Base-by-base conservation (phyloP, 2,113 vertebrate genomes). In the Actinemys pallida region DNA sequence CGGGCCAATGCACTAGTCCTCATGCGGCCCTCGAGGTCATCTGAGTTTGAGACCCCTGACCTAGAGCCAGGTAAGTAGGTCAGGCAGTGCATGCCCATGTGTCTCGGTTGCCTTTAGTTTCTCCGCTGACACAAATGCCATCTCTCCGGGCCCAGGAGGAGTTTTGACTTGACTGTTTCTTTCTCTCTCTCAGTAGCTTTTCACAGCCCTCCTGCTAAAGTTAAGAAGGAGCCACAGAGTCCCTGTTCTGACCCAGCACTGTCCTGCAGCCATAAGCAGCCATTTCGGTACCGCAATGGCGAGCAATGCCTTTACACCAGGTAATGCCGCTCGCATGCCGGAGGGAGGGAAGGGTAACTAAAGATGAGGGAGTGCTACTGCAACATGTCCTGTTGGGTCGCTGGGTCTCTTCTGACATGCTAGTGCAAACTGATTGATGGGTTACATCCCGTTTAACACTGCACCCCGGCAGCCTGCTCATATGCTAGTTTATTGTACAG, bases 271-370 rank as follows among this genome's bases (percentile, higher is more conserved):
- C 99, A 99, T 25, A 98, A 99, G 98, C 99, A 98, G 81, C 98
- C 90, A 11, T 98, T 98, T 97, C 98, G 97, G 97, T 99, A 98
- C 97, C 98, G 93, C 92, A 98, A 96, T 89, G 99, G 99, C 87
- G 98, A 99, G 98, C 99, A 99, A 99, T 99, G 99, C 99, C 99
- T 99, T 99, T 99, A 99, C 27, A 97, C 99, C 99, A 99, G 99
- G 99, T 99, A 95, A 98, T 0, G 1, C 13, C 4, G 35, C 72
- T 14, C 1, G 0, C 10, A 0, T 8, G 6, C 54, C 9, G 81
- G 4, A 22, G 53, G 31, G 81, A 1, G 56, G 79, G 9, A 52
- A 25, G 81, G 25, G 1, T 0, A 2, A 72, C 4, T 62, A 8
- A 39, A 3, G 1, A 35, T 16, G 31, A 62, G 62, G 13, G 3